These are phyloP conservation scores for Cariama cristata DNA, from an alignment of 2,113 vertebrate genomes.

Conservation along the genomic window DNA sequence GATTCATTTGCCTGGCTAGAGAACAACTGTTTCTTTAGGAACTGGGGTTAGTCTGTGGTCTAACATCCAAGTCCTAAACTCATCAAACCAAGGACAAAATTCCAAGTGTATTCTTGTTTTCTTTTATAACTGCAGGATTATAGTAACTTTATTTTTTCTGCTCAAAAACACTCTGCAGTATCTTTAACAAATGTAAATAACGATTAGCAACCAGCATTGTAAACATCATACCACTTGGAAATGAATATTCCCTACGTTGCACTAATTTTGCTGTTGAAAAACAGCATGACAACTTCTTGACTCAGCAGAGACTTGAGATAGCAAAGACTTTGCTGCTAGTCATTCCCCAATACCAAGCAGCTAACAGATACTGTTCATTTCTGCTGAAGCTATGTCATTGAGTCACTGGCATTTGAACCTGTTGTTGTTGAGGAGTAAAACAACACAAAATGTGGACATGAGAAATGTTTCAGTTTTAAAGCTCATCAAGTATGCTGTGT, in stretches of 20 bases:
- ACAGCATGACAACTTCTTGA: background rate
- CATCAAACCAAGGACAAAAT: background rate
- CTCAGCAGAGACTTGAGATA: background rate
- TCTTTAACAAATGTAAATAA: background rate
- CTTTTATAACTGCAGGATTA: background rate
- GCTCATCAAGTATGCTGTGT: accelerated
- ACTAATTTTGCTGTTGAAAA: background rate
- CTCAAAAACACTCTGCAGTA: background rate
- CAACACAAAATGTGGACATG: background rate
- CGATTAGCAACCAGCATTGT: background rate
- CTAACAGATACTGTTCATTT: background rate
- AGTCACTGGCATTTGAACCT: background rate
- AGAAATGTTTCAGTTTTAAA: background rate
- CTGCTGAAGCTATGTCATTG: background rate
- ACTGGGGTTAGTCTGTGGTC: background rate
- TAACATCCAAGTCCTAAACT: background rate
- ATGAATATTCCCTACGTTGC: background rate
- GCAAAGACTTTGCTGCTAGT: background rate
- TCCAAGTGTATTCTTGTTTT: background rate
- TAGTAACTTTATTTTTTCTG: background rate
- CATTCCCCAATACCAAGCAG: background rate
- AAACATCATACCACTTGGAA: background rate
- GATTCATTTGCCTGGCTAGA: background rate
- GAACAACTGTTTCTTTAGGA: background rate
- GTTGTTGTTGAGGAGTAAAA: background rate